Conservation (phyloP, 2,113 vertebrate species). For the Sula dactylatra region DNA sequence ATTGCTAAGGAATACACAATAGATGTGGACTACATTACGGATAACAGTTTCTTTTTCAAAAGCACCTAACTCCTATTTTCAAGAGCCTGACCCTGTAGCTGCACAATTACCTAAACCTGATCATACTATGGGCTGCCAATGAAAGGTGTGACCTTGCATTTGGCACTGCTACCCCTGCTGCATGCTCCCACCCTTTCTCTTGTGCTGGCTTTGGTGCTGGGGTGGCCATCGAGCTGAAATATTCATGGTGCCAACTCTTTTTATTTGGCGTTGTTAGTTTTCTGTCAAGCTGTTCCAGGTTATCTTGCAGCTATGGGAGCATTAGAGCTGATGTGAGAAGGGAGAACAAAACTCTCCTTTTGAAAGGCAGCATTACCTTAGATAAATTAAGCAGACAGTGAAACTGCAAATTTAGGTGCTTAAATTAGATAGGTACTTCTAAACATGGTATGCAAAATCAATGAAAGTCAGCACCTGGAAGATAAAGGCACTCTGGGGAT, state of each 20-base stretch:
- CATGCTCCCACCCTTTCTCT: neutral
- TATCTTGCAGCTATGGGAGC: neutral
- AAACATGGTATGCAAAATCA: neutral
- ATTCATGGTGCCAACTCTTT: neutral
- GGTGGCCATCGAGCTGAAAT: neutral
- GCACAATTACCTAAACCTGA: neutral
- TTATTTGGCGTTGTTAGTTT: neutral
- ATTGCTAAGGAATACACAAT: neutral
- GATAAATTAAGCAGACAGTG: neutral
- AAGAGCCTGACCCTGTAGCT: neutral
- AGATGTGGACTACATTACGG: neutral
- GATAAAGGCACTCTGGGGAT: neutral
- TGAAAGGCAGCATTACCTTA: neutral
- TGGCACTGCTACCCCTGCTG: neutral
- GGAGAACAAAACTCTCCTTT: neutral
- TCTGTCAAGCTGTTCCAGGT: neutral
- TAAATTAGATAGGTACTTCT: neutral
- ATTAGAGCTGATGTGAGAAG: neutral
- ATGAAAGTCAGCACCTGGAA: neutral
- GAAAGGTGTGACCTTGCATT: neutral
- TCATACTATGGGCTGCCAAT: accelerated
- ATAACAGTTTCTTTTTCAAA: neutral
- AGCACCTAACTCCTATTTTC: neutral
- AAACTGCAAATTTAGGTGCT: neutral
- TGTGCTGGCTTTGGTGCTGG: neutral